Base-by-base conservation (phyloP, 2,888 invertebrate genomes). In the Melipona bicolor region DNA sequence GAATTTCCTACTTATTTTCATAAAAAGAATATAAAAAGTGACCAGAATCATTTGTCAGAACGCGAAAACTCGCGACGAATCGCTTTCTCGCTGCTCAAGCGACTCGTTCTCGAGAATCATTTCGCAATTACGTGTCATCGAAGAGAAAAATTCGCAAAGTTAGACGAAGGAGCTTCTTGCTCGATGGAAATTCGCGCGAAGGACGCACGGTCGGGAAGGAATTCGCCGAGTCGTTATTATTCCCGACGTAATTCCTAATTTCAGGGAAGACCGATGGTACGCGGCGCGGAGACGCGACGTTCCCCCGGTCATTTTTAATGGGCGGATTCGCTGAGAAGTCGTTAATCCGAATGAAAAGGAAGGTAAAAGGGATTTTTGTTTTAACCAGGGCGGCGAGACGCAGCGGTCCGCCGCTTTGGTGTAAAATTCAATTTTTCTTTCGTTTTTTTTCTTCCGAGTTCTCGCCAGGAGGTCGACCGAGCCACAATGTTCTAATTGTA, bases 401-500 rank as follows among this genome's bases (percentile, higher is more conserved):
- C 59, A 43, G 11, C 15, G 4, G 27, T 11, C 67, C 36, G 5
- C 9, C 36, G 9, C 21, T 64, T 52, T 36, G 54, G 24, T 13
- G 17, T 49, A 43, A 61, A 79, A 61, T 52, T n/a, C 21, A 50
- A 49, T 19, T 73, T 15, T 49, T 24, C 43, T 43, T 43, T 43
- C 32, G 3, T 32, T 32, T 32, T 32, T 32, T 32, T 32, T 32
- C 4, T 43, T 43, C 9, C 43, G 3, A 15, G 4, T 32, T 54
- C n/a, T 32, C 56, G 27, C 13, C 56, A 32, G 27, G 11, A 17
- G 27, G 4, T n/a, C 32, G 50, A 75, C 67, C 32, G 5, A 4
- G 11, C 13, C 67, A 56, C 80, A 69, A 77, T 69, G 77, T 71
- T 77, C 65, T 64, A 71, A 78, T 78, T 65, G n/a, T 77, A 65